Conservation (phyloP, 2,888 invertebrate genomes). For the Chrysomela aeneicollis region DNA sequence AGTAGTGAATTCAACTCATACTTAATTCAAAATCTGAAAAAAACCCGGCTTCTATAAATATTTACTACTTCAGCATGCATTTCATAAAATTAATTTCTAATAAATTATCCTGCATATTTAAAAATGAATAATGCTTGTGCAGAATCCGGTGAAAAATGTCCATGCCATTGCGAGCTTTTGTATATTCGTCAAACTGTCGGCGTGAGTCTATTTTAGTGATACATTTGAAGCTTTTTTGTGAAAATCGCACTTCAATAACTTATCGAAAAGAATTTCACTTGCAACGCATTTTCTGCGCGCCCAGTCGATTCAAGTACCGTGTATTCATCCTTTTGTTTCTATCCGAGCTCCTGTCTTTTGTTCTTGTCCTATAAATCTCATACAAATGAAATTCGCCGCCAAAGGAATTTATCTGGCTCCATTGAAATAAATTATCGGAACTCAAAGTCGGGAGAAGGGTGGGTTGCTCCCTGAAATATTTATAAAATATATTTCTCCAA, state of each 20-base stretch:
- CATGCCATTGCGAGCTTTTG: too few species aligned
- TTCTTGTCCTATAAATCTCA: background rate
- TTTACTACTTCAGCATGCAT: too few species aligned
- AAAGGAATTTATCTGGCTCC: background rate
- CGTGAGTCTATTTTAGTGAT: background rate
- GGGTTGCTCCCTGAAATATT: too few species aligned
- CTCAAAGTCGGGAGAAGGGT: background rate
- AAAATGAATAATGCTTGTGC: too few species aligned
- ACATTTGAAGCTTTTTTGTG: constrained; percentile 5
- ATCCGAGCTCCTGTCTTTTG: background rate
- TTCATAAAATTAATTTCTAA: too few species aligned
- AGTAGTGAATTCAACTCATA: too few species aligned
- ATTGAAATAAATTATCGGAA: background rate
- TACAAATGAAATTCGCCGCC: background rate
- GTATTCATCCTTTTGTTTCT: constrained; percentile 18
- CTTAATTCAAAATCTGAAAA: too few species aligned
- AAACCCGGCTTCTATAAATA: too few species aligned
- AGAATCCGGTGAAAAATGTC: too few species aligned
- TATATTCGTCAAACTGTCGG: background rate
- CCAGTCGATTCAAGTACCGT: constrained; percentile 18
- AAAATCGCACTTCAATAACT: constrained; percentile 18
- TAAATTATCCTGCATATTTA: too few species aligned
- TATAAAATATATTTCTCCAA: too few species aligned
- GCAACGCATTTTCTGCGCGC: constrained; percentile 19
- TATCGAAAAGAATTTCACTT: constrained; percentile 11